phyloP scores from a whole-genome alignment of 2,888 invertebrate species.

The Tipula confusa region DNA sequence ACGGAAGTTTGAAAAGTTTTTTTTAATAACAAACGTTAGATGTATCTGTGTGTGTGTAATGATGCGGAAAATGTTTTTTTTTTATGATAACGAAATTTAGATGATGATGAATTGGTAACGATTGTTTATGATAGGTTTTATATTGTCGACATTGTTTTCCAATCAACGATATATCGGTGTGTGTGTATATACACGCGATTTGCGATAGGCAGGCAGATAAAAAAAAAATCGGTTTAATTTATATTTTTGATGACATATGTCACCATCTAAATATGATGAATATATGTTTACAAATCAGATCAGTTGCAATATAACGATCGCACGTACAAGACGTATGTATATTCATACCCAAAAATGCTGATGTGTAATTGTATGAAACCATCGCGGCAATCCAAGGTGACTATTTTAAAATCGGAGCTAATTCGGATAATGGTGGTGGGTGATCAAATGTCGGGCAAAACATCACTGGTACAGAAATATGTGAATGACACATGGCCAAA shows the following conservation, averaged over 20 bases:
- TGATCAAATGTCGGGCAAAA: neutral
- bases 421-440: neutral
- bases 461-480: neutral
- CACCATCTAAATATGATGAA: neutral
- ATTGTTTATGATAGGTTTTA: neutral
- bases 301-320: neutral
- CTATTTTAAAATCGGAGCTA: neutral
- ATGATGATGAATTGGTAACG: neutral
- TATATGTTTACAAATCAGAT: neutral
- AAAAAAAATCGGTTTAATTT: neutral
- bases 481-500: neutral
- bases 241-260: neutral
- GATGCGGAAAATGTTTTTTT: neutral
- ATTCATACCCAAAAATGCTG: neutral
- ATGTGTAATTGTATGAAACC: neutral
- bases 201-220: neutral
- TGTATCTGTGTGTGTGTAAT: neutral
- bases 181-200: neutral
- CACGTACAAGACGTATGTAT: neutral
- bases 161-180: neutral
- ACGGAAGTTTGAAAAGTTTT: constrained; percentile 9
- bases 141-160: neutral
- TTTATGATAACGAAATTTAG: neutral
- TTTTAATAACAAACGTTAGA: neutral
- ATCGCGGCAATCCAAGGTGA: neutral